Evolutionary conservation across 2,113 vertebrate genomes (phyloP).

Genomic region (Pteropus alecto): DNA sequence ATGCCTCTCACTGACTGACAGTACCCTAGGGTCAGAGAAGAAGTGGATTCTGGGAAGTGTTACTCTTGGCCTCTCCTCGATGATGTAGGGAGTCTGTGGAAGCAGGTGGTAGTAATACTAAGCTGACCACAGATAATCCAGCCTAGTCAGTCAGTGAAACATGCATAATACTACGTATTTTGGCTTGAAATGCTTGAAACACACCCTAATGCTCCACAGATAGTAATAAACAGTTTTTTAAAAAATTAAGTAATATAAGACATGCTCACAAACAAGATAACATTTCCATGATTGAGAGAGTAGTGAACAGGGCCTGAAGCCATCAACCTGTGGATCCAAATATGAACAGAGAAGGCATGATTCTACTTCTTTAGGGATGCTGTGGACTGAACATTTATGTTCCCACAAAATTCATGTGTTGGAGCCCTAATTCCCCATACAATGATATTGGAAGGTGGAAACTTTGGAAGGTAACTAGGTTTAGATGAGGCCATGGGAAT

Average conservation of each 20-base stretch:
- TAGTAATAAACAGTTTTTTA: neutral
- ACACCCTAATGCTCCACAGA: neutral
- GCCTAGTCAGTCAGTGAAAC: neutral
- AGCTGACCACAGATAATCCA: neutral
- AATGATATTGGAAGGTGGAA: neutral
- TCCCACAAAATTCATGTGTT: neutral
- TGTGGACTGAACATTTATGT: neutral
- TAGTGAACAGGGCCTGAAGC: neutral
- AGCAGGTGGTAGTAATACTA: neutral
- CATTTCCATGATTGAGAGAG: neutral
- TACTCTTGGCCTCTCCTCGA: neutral
- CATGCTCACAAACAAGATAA: neutral
- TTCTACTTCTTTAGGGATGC: neutral
- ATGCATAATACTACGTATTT: neutral
- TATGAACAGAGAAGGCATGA: neutral
- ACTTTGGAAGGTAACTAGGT: neutral
- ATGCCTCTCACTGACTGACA: neutral
- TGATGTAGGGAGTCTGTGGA: neutral
- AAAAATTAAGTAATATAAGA: neutral
- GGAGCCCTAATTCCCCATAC: neutral
- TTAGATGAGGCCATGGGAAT: neutral
- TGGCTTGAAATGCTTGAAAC: conserved; percentile 6
- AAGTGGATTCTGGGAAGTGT: neutral
- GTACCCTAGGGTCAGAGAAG: neutral
- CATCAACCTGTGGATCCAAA: neutral